Percentiles rank a stretch among this genome's conserved stretches.
These are phyloP conservation scores for Leuciscus idus DNA, from an alignment of 2,113 vertebrate species.

Conservation along the genomic window DNA sequence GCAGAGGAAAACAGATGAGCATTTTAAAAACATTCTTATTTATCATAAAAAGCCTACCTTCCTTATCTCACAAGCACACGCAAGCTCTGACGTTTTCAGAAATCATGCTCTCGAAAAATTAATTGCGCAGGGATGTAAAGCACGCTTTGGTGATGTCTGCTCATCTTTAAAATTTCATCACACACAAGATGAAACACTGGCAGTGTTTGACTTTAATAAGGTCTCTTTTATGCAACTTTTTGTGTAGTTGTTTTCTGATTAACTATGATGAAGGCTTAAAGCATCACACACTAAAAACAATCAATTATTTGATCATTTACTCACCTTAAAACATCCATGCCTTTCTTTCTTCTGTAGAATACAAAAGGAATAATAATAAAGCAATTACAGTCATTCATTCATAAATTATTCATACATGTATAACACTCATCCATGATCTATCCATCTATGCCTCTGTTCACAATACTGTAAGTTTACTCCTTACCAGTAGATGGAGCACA, in stretches of 20 bases:
- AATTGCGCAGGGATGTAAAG: neutral
- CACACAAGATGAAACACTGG: slow-evolving; percentile 4
- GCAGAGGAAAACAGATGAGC: neutral
- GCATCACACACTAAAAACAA: neutral
- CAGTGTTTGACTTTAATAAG: neutral
- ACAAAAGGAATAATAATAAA: too few relatives aligned
- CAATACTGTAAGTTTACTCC: slow-evolving; percentile 17
- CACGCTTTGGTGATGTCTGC: slow-evolving; percentile 22
- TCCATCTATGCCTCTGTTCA: neutral
- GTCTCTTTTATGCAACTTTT: neutral
- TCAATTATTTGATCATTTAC: neutral
- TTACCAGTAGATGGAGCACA: slow-evolving; percentile 68
- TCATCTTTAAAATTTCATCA: slow-evolving; percentile 32
- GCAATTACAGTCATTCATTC: too few relatives aligned
- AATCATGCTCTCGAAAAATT: neutral
- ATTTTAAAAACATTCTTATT: neutral
- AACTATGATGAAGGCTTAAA: neutral
- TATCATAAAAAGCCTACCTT: neutral
- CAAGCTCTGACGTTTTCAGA: neutral
- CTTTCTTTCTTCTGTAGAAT: neutral
- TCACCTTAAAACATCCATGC: neutral
- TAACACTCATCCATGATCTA: too few relatives aligned
- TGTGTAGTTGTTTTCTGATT: neutral
- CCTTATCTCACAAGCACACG: neutral
- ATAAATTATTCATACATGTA: too few relatives aligned